phyloP scores from a whole-genome alignment of 2,113 vertebrate species.

The Dinomys branickii region DNA sequence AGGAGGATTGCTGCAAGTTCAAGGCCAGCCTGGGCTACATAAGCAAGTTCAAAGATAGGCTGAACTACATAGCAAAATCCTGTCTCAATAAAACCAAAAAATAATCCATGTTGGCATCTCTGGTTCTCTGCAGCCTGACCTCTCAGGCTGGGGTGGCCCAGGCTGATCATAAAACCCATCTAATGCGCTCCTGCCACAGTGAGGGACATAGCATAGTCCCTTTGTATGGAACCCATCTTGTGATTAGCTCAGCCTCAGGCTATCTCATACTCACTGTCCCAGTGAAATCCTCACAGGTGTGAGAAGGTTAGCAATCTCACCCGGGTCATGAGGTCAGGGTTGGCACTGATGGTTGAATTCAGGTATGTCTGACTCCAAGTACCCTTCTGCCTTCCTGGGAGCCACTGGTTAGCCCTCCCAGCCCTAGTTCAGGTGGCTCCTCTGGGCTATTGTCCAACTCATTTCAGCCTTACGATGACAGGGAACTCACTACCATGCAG shows the following conservation, averaged over 20 bases:
- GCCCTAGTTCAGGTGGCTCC: not conserved
- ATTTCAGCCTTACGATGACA: too few species aligned
- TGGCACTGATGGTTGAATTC: not conserved
- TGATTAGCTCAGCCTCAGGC: not conserved
- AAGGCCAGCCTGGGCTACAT: not conserved
- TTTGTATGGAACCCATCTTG: accelerated
- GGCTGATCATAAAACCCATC: not conserved
- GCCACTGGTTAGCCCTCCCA: not conserved
- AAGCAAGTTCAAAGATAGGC: not conserved
- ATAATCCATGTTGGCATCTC: not conserved
- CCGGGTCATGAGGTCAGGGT: accelerated
- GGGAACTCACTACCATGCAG: not conserved
- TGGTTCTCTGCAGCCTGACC: not conserved
- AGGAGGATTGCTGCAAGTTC: not conserved
- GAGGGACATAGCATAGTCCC: not conserved
- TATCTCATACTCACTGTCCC: accelerated
- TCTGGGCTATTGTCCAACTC: not conserved
- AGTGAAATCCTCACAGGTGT: accelerated
- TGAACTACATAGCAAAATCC: not conserved
- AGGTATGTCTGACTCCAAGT: not conserved
- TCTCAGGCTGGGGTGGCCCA: not conserved
- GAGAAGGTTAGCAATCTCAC: accelerated
- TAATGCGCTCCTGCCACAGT: not conserved
- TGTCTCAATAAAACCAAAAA: not conserved
- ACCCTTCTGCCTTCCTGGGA: not conserved